These are phyloP conservation scores for Rhopalosiphum maidis DNA, from an alignment of 1,140 invertebrate species.

Conservation along the genomic window DNA sequence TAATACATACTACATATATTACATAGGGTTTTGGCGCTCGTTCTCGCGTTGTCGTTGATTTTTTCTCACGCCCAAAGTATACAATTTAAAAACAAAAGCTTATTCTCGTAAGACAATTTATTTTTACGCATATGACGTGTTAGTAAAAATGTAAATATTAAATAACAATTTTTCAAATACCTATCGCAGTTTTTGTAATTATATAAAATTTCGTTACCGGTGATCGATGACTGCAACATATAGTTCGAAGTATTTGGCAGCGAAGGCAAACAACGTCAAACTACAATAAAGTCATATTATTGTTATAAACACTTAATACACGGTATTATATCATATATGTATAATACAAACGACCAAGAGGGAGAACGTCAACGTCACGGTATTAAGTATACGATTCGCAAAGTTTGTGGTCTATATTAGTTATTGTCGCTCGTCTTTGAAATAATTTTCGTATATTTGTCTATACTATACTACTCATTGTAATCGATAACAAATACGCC, in stretches of 20 bases:
- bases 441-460: neutral
- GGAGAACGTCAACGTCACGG: neutral
- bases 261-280: neutral
- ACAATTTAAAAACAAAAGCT: conserved; percentile 1
- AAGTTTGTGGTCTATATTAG: neutral
- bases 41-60: neutral
- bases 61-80: neutral
- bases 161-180: neutral
- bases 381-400: neutral
- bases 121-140: neutral
- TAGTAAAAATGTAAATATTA: neutral
- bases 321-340: neutral
- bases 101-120: neutral
- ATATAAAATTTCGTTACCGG: neutral
- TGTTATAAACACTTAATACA: neutral
- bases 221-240: neutral
- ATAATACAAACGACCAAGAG: neutral
- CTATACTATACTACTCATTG: too few species aligned
- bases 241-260: neutral
- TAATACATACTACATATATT: neutral
- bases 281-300: neutral
- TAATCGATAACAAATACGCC: too few species aligned
- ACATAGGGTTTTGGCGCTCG: neutral
- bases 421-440: neutral
- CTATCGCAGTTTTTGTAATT: neutral